Evolutionary conservation across 2,113 vertebrate species (phyloP), one percentile per base, ranked within the genome.

Genomic region (Ctenodactylus gundi): DNA sequence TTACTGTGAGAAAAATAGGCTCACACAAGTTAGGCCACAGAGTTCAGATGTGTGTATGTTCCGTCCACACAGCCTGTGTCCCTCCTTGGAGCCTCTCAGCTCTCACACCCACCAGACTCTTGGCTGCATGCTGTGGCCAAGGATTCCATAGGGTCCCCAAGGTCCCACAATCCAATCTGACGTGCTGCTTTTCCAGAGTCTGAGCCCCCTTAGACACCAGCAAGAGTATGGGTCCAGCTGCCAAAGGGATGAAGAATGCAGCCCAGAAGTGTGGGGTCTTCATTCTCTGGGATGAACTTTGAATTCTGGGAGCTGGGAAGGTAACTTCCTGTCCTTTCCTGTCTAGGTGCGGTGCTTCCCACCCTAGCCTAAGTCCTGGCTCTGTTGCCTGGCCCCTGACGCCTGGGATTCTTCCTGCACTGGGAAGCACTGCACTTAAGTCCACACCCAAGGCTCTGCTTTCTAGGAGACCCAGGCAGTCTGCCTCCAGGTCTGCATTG

Each of bases 51-150:
- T 36, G n/a, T 44, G 25, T 41, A 1, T 65, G 1, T 21, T 1
- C 1, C 49, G 29, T 9, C 2, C 41, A 18, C 9, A 3, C 7
- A 18, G 41, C 46, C 17, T 6, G 8, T 1, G 1, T 29, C 29
- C 36, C 29, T 18, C 53, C 17, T 1, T 25, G 18, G n/a, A n/a
- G 3, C 27, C n/a, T 31, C 2, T 72, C 58, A 12, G 51, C 81
- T n/a, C 23, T 64, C 23, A 49, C 17, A 3, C 14, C 27, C 15
- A 1, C 31, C 57, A 17, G 46, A 14, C n/a, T 21, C 23, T 82
- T 27, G 41, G 62, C 49, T 82, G 21, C 10, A 12, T 36, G 57
- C 25, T 6, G 11, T 29, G 83, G 55, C 36, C 0, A 15, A 27
- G 65, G 72, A 75, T 21, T 10, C 67, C 31, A 11, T 9, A 15